These are phyloP conservation scores for Ginglymostoma cirratum DNA, from an alignment of 2,113 vertebrate species.

Conservation along the genomic window DNA sequence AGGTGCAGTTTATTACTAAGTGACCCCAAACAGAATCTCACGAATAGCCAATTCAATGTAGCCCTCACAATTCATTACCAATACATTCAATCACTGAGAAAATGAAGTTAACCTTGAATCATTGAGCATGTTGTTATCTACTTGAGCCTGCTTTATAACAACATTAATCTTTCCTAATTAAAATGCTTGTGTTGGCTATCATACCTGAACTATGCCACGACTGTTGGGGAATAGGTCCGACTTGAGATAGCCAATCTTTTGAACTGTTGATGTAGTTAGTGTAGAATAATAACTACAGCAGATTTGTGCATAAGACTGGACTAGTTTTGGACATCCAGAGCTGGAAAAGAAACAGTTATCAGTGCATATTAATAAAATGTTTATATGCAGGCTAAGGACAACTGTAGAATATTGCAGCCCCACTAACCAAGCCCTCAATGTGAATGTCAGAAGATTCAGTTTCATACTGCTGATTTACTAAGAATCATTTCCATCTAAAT, in stretches of 20 bases:
- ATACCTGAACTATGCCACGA: neutral
- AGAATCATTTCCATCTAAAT: neutral
- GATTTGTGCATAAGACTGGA: neutral
- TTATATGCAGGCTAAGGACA: neutral
- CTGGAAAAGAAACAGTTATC: neutral
- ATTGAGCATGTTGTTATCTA: neutral
- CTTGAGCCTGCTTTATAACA: neutral
- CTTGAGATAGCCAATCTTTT: neutral
- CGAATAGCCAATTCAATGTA: neutral
- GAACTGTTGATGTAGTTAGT: neutral
- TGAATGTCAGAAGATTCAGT: neutral
- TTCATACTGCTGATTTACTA: neutral
- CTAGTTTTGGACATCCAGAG: neutral
- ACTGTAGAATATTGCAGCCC: too few relatives aligned
- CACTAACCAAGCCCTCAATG: too few relatives aligned
- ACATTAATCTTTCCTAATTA: neutral
- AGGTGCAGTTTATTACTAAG: neutral
- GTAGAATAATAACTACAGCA: neutral
- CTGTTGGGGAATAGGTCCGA: neutral
- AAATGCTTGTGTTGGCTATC: neutral
- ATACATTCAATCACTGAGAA: neutral
- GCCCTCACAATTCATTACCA: neutral
- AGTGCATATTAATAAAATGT: neutral
- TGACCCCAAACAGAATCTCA: neutral
- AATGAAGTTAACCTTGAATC: neutral